Base-by-base conservation (phyloP, 2,113 vertebrate genomes). In the Barnardius zonarius region DNA sequence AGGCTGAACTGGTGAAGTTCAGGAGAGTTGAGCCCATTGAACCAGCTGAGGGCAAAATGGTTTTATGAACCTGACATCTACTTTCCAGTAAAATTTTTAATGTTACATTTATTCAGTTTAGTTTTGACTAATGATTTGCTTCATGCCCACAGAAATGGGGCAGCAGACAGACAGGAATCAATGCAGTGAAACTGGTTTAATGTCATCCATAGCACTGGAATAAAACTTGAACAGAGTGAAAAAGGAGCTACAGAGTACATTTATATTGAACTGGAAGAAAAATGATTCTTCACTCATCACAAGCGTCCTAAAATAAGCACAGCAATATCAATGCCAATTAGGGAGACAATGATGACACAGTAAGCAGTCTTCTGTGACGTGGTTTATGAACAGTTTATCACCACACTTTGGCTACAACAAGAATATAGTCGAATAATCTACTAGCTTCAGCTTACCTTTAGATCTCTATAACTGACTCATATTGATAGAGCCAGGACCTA, bases 181-280 rank as follows among this genome's bases (percentile, higher is more conserved):
- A 95, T 85, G 75, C 51, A 88, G 62, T 78, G 64, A 72, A 93
- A 81, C 89, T 86, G 66, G 57, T 82, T 98, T 96, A 92, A 78
- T 90, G 80, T 86, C 46, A 52, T 95, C 64, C 55, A 67, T 52
- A 44, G 46, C 64, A 52, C 14, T 59, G 68, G n/a, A 77, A 76
- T 88, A 78, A 94, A 74, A 96, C 37, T 30, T 90, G 37, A 82
- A 49, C 61, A 64, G 91, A 75, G 63, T 86, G 66, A 63, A 96
- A 86, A 90, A 92, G 62, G 22, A 97, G 39, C 88, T 89, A 55
- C 51, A 82, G 67, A 89, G 43, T 35, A 72, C 61, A 64, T 72
- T 84, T 62, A 75, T 86, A 30, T 28, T 2, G 2, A 91, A 90
- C 52, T 41, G 35, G 75, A 93, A 92, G 68, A 92, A 90, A 77